These are phyloP conservation scores for Apolygus lucorum DNA, from an alignment of 1,140 invertebrate genomes.

Conservation along the genomic window DNA sequence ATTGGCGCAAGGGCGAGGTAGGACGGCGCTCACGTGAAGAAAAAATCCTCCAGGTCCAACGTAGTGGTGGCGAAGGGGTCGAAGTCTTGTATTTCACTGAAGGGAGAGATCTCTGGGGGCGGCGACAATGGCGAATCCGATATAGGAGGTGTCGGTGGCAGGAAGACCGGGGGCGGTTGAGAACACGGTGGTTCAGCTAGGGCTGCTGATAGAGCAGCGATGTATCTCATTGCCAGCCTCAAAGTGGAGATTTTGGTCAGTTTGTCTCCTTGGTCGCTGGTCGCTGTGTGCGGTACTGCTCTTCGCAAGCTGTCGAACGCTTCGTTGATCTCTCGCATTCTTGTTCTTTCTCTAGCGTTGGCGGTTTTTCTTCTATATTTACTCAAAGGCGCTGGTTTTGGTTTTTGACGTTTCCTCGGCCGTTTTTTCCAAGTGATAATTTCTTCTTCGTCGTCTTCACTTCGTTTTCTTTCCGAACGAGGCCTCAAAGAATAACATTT, in stretches of 20 bases:
- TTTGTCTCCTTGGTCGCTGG: slow-evolving; percentile 48
- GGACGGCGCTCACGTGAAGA: slow-evolving; percentile 2
- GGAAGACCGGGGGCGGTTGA: neutral
- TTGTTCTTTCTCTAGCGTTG: slow-evolving; percentile 71
- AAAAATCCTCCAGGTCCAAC: slow-evolving; percentile 17
- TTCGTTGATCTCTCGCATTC: slow-evolving; percentile 82
- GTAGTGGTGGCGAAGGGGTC: slow-evolving; percentile 9
- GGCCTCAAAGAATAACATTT: slow-evolving; percentile 35
- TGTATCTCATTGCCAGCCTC: slow-evolving; percentile 80
- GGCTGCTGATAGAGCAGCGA: slow-evolving; percentile 50
- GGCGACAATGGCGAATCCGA: slow-evolving; percentile 15
- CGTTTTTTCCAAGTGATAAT: slow-evolving; percentile 28
- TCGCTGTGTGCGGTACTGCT: slow-evolving; percentile 51
- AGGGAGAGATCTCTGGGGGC: slow-evolving; percentile 4
- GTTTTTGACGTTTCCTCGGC: slow-evolving; percentile 45
- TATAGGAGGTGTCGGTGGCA: slow-evolving; percentile 25
- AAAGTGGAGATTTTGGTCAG: slow-evolving; percentile 82
- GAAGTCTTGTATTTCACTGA: slow-evolving; percentile 17
- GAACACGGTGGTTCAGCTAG: slow-evolving; percentile 31
- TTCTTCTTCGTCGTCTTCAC: slow-evolving; percentile 28
- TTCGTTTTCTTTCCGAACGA: slow-evolving; percentile 14
- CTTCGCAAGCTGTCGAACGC: slow-evolving; percentile 71
- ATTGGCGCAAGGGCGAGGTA: neutral
- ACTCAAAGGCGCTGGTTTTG: slow-evolving; percentile 69
- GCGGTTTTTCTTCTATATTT: slow-evolving; percentile 84